A percentile compares a stretch with the other conserved stretches of the same genome.
Conservation (phyloP, 2,888 invertebrate species). For the Osmoderma eremita region DNA sequence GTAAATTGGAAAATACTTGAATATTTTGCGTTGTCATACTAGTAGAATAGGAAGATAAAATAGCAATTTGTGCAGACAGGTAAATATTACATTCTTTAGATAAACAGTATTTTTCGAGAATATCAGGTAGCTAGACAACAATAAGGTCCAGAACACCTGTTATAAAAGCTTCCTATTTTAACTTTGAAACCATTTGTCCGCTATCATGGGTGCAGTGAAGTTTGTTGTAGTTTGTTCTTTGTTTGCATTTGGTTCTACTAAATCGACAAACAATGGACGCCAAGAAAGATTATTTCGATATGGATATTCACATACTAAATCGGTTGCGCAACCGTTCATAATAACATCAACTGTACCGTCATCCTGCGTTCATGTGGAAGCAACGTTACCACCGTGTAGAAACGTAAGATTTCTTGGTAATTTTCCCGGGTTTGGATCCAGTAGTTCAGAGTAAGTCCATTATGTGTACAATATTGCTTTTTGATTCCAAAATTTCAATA, state of each 20-base stretch:
- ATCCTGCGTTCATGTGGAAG: conserved; percentile 60
- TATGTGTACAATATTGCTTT: neutral
- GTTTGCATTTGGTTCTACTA: conserved; percentile 26
- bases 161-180: conserved; percentile 23
- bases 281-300: conserved; percentile 49
- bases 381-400: conserved; percentile 61
- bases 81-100: conserved; percentile 42
- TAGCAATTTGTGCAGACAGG: conserved; percentile 40
- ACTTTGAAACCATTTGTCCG: conserved; percentile 22
- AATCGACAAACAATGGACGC: conserved; percentile 34
- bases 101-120: conserved; percentile 34
- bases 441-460: conserved; percentile 15
- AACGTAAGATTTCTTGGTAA: conserved; percentile 56
- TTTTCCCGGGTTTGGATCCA: conserved; percentile 53
- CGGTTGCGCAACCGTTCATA: conserved; percentile 53
- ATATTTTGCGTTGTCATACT: conserved; percentile 22
- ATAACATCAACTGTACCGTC: conserved; percentile 60
- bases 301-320: conserved; percentile 54
- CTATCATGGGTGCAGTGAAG: conserved; percentile 26
- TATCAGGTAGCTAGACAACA: conserved; percentile 34
- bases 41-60: conserved; percentile 35
- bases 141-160: conserved; percentile 16
- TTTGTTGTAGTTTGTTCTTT: conserved; percentile 16
- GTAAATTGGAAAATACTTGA: conserved; percentile 27
- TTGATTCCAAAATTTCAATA: too few species aligned